phyloP scores from a whole-genome alignment of 2,113 vertebrate genomes.

The Prionailurus viverrinus region DNA sequence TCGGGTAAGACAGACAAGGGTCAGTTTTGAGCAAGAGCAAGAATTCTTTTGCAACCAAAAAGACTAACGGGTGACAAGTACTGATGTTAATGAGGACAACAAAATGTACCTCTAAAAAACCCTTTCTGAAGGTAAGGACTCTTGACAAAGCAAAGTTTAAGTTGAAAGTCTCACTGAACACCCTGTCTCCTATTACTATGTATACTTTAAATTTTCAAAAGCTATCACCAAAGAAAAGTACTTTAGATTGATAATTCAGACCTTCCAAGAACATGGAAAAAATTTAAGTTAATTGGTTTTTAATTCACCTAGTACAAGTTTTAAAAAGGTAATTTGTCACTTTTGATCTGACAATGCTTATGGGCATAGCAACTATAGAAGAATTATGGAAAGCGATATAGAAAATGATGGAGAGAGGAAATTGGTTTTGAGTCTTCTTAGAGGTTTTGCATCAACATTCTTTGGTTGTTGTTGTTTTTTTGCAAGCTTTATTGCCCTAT shows the following conservation, averaged over 20 bases:
- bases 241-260: constrained; percentile 84
- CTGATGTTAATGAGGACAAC: constrained; percentile 21
- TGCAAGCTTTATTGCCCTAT: constrained; percentile 84
- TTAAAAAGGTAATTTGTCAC: constrained; percentile 86
- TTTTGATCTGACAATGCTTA: constrained; percentile 86
- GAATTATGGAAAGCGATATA: constrained; percentile 80
- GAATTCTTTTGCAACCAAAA: neutral
- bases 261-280: constrained; percentile 76
- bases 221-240: constrained; percentile 66
- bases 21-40: constrained; percentile 63
- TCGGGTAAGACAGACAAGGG: neutral
- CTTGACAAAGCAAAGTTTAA: constrained; percentile 52
- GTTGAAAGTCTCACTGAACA: constrained; percentile 51
- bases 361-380: constrained; percentile 78
- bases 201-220: constrained; percentile 72
- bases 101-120: constrained; percentile 57
- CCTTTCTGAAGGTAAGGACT: constrained; percentile 46
- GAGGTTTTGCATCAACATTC: constrained; percentile 78
- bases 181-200: constrained; percentile 34
- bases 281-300: constrained; percentile 87
- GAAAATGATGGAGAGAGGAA: constrained; percentile 86
- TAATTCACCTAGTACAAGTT: constrained; percentile 83
- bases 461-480: constrained; percentile 78
- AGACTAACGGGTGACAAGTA: neutral
- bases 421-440: constrained; percentile 83